Percentiles rank a stretch among this genome's conserved stretches.
Evolutionary conservation across 2,797 vertebrate genomes (phyloP).

Genomic region (Sciaenops ocellatus): DNA sequence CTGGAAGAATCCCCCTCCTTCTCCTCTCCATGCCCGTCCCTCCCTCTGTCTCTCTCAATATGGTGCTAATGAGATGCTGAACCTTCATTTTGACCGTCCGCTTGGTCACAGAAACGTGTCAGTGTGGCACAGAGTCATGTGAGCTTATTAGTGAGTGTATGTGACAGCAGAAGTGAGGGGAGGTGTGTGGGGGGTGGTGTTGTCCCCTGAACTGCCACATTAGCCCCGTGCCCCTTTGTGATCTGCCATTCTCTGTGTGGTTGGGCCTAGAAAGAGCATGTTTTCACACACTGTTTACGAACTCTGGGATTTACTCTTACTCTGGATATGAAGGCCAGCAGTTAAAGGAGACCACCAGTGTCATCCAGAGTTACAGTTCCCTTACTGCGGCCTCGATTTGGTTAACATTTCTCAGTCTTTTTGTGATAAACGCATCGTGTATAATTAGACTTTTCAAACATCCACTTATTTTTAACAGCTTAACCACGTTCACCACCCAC

Average conservation of each 20-base stretch:
- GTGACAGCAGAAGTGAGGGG: slow-evolving; percentile 43
- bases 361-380: slow-evolving; percentile 18
- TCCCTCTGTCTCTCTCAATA: slow-evolving; percentile 78
- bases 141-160: slow-evolving; percentile 78
- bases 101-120: slow-evolving; percentile 71
- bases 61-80: slow-evolving; percentile 83
- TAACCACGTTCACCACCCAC: slow-evolving; percentile 14
- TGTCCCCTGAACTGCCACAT: slow-evolving; percentile 40
- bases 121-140: slow-evolving; percentile 70
- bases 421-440: background rate
- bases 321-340: slow-evolving; percentile 41
- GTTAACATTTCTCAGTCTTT: slow-evolving; percentile 1
- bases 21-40: slow-evolving; percentile 44
- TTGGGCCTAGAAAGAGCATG: slow-evolving; percentile 56
- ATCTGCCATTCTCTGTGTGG: slow-evolving; percentile 51
- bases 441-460: slow-evolving; percentile 23
- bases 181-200: background rate
- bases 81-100: slow-evolving; percentile 68
- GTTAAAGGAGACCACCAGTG: slow-evolving; percentile 21
- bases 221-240: slow-evolving; percentile 49
- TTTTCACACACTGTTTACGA: slow-evolving; percentile 27
- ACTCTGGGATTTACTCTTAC: slow-evolving; percentile 30
- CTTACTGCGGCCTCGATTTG: slow-evolving; percentile 24
- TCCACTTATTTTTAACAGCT: slow-evolving; percentile 21
- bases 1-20: slow-evolving; percentile 67